Conservation (phyloP, 2,113 vertebrate genomes). For the Cephalopterus ornatus region DNA sequence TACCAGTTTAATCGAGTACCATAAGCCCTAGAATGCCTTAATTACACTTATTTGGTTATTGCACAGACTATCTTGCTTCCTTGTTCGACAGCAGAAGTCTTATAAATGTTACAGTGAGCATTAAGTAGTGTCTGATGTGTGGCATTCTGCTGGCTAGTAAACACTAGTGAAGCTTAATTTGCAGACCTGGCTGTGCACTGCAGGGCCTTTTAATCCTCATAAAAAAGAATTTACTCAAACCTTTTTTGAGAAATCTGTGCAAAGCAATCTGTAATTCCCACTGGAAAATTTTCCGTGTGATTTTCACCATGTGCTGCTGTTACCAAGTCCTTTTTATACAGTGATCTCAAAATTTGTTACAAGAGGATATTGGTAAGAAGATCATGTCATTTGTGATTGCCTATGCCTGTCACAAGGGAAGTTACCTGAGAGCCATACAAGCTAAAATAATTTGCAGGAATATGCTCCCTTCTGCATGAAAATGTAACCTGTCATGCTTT, state of each 20-base stretch:
- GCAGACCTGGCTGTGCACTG: not conserved
- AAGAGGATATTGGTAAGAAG: not conserved
- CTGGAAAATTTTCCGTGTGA: not conserved
- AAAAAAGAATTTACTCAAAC: not conserved
- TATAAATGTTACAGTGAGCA: not conserved
- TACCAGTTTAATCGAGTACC: not conserved
- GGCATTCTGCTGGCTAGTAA: not conserved
- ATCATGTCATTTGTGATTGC: not conserved
- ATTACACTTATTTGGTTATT: not conserved
- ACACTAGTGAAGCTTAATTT: not conserved
- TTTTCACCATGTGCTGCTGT: not conserved
- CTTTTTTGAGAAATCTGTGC: not conserved
- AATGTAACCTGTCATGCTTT: not conserved
- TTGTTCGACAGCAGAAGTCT: not conserved
- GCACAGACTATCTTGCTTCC: not conserved
- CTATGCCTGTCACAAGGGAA: not conserved
- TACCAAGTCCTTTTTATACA: not conserved
- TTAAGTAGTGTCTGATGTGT: not conserved
- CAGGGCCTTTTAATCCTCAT: not conserved
- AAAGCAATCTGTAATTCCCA: not conserved
- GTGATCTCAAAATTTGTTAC: not conserved
- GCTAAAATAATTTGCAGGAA: not conserved
- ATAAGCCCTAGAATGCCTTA: conserved; percentile 26
- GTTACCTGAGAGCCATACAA: not conserved
- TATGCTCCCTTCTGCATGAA: not conserved